phyloP scores from a whole-genome alignment of 2,888 invertebrate species.

The Philereme transversata region DNA sequence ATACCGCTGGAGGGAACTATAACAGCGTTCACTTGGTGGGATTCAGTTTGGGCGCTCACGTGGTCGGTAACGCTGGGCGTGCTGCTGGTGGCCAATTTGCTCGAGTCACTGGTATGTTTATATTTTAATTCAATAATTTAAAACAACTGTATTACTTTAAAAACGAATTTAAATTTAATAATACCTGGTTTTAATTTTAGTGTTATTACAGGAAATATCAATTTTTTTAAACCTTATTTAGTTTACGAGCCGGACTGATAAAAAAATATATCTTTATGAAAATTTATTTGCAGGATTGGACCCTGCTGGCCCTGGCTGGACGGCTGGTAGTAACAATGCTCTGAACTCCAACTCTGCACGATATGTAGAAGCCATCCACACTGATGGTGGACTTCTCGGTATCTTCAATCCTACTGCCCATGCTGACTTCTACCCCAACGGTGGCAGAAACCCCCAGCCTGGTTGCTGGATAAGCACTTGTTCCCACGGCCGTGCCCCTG shows the following conservation, averaged over 20 bases:
- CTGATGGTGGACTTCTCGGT: constrained; percentile 59
- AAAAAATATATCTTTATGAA: not conserved
- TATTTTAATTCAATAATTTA: no score
- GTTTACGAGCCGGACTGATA: no score
- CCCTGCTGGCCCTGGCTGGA: constrained; percentile 65
- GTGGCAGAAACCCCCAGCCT: constrained; percentile 61
- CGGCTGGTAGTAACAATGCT: constrained; percentile 43
- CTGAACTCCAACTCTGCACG: constrained; percentile 48
- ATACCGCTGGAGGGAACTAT: constrained; percentile 63
- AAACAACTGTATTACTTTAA: no score
- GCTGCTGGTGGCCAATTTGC: constrained; percentile 43
- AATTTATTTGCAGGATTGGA: constrained; percentile 51
- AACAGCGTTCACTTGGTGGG: constrained; percentile 73
- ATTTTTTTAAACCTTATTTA: no score
- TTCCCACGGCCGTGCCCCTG: constrained; percentile 58
- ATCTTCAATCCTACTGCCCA: constrained; percentile 51
- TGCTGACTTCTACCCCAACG: constrained; percentile 66
- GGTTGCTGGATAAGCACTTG: constrained; percentile 60
- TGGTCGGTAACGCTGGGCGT: constrained; percentile 67
- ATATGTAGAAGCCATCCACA: constrained; percentile 67
- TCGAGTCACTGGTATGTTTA: constrained; percentile 59
- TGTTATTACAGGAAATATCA: no score
- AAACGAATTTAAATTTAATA: no score
- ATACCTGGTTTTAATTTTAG: no score
- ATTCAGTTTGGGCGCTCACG: constrained; percentile 76